Conservation (phyloP, 2,113 vertebrate genomes). For the Centropristis striata region DNA sequence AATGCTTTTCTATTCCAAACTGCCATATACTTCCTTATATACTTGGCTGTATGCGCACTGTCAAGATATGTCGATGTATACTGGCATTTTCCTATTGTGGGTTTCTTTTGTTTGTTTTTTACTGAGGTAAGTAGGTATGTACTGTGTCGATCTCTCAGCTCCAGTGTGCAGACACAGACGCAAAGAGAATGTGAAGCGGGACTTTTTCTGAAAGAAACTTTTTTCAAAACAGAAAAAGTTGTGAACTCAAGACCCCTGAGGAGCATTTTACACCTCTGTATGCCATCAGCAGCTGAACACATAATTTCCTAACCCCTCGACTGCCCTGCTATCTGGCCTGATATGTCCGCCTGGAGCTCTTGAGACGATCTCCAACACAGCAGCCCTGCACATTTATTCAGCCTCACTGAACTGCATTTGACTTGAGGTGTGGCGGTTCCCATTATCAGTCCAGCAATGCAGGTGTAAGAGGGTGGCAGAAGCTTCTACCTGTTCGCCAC, state of each 20-base stretch:
- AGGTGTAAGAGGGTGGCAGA: slow-evolving; percentile 52
- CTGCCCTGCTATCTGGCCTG: neutral
- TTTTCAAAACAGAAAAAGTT: slow-evolving; percentile 30
- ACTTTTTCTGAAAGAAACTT: slow-evolving; percentile 1
- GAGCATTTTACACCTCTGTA: slow-evolving; percentile 9
- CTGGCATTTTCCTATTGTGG: neutral
- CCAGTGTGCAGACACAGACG: neutral
- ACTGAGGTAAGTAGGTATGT: neutral
- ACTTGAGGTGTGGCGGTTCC: slow-evolving; percentile 27
- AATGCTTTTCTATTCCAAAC: neutral
- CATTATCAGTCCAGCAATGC: slow-evolving; percentile 53
- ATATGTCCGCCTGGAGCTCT: slow-evolving; percentile 15
- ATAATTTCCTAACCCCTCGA: neutral
- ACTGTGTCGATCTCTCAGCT: neutral
- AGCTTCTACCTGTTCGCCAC: slow-evolving; percentile 31
- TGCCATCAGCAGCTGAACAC: neutral
- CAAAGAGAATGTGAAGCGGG: slow-evolving; percentile 11
- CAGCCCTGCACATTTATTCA: slow-evolving; percentile 25
- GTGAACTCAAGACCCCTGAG: neutral
- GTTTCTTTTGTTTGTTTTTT: neutral
- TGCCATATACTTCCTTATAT: neutral
- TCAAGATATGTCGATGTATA: slow-evolving; percentile 1
- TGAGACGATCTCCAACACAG: slow-evolving; percentile 8
- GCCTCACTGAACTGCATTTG: slow-evolving; percentile 32
- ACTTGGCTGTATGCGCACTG: neutral